Conservation (phyloP, 1,140 invertebrate genomes). For the Drosophila pandora region DNA sequence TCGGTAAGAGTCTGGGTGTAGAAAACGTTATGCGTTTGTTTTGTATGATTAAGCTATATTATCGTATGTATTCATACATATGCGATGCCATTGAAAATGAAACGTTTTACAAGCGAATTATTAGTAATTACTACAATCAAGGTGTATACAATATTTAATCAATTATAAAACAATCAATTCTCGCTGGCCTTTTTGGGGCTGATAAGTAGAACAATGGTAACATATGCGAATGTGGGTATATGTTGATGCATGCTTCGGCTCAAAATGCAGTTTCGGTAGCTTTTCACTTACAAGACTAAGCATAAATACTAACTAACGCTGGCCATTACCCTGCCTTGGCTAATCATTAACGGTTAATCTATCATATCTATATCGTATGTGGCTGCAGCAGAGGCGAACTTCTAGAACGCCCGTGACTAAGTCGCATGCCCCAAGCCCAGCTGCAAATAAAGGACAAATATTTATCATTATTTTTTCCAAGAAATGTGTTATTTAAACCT, state of each 20-base stretch:
- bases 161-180: slow-evolving; percentile 60
- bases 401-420: slow-evolving; percentile 63
- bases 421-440: slow-evolving; percentile 51
- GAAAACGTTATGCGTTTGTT: slow-evolving; percentile 48
- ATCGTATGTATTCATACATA: slow-evolving; percentile 11
- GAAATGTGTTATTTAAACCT: not conserved
- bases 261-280: slow-evolving; percentile 74
- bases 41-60: slow-evolving; percentile 31
- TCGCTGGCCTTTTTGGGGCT: slow-evolving; percentile 32
- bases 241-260: slow-evolving; percentile 52
- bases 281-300: slow-evolving; percentile 61
- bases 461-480: slow-evolving; percentile 2
- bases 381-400: slow-evolving; percentile 48
- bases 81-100: slow-evolving; percentile 23
- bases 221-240: slow-evolving; percentile 50
- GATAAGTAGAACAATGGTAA: slow-evolving; percentile 52
- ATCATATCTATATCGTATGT: slow-evolving; percentile 40
- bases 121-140: slow-evolving; percentile 39
- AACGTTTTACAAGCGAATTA: slow-evolving; percentile 29
- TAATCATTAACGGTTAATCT: slow-evolving; percentile 59
- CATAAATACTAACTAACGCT: slow-evolving; percentile 73
- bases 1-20: slow-evolving; percentile 62
- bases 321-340: slow-evolving; percentile 53
- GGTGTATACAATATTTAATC: slow-evolving; percentile 25
- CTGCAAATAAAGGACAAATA: slow-evolving; percentile 4